Evolutionary conservation across 2,888 invertebrate species (phyloP).

Genomic region (Lithosia quadra): DNA sequence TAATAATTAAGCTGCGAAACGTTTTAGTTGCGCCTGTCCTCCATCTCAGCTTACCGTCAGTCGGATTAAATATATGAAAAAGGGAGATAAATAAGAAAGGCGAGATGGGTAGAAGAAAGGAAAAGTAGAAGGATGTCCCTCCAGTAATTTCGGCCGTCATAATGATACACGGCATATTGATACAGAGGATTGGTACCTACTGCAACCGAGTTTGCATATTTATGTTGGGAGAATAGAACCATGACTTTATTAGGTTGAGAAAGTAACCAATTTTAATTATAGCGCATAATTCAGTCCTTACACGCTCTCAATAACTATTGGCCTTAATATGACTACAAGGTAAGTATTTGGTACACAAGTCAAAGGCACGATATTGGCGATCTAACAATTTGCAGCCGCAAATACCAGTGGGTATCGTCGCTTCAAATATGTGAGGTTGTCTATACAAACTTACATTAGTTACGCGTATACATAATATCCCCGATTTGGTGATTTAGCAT

Average conservation of each 20-base stretch:
- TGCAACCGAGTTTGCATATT: neutral
- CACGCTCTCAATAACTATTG: neutral
- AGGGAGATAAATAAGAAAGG: too few species aligned
- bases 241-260: neutral
- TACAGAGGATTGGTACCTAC: neutral
- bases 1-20: too few species aligned
- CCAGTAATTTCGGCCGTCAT: too few species aligned
- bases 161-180: too few species aligned
- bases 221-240: neutral
- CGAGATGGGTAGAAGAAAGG: too few species aligned
- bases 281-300: neutral
- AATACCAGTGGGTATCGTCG: constrained; percentile 46
- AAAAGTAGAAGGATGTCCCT: too few species aligned
- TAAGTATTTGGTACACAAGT: constrained; percentile 4
- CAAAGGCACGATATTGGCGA: constrained; percentile 18
- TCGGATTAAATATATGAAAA: too few species aligned
- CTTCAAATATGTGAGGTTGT: constrained; percentile 35
- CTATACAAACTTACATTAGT: too few species aligned
- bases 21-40: too few species aligned
- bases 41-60: too few species aligned
- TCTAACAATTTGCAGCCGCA: constrained; percentile 35
- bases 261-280: neutral
- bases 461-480: constrained; percentile 17
- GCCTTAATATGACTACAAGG: neutral
- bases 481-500: neutral